Evolutionary conservation across 1,140 invertebrate species (phyloP).

Genomic region (Caenorhabditis latens): DNA sequence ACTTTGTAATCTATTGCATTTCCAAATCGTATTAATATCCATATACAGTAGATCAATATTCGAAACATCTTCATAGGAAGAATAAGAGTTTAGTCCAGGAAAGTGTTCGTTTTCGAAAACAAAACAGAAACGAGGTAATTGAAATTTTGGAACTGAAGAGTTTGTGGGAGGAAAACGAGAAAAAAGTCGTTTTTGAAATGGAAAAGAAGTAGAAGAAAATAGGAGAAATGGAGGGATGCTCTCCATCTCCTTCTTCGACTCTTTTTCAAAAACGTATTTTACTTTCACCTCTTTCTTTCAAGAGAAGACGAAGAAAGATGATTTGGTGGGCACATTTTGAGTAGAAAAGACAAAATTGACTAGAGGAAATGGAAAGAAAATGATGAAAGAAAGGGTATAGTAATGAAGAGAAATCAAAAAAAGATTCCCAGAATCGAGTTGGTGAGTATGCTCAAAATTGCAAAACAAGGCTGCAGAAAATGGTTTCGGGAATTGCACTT

Average conservation of each 20-base stretch:
- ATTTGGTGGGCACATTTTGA: slow-evolving; percentile 24
- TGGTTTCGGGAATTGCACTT: too few relatives aligned
- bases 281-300: slow-evolving; percentile 30
- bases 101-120: not conserved
- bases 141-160: not conserved
- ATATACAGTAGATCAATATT: not conserved
- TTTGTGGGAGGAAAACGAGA: not conserved
- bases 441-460: too few relatives aligned
- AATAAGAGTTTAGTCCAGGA: not conserved
- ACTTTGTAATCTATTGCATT: slow-evolving; percentile 39
- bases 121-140: not conserved
- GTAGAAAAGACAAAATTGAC: not conserved
- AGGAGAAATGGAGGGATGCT: not conserved
- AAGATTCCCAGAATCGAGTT: not conserved
- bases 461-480: too few relatives aligned
- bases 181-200: slow-evolving; percentile 25
- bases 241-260: not conserved
- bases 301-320: slow-evolving; percentile 52
- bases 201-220: not conserved
- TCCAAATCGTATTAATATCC: slow-evolving; percentile 10
- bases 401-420: not conserved
- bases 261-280: slow-evolving; percentile 30
- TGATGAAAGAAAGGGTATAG: not conserved
- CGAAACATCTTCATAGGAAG: not conserved
- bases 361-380: slow-evolving; percentile 28